A percentile compares a stretch with the other conserved stretches of the same genome.
phyloP scores from a whole-genome alignment of 2,113 vertebrate genomes.

The Pachyramphus minor region DNA sequence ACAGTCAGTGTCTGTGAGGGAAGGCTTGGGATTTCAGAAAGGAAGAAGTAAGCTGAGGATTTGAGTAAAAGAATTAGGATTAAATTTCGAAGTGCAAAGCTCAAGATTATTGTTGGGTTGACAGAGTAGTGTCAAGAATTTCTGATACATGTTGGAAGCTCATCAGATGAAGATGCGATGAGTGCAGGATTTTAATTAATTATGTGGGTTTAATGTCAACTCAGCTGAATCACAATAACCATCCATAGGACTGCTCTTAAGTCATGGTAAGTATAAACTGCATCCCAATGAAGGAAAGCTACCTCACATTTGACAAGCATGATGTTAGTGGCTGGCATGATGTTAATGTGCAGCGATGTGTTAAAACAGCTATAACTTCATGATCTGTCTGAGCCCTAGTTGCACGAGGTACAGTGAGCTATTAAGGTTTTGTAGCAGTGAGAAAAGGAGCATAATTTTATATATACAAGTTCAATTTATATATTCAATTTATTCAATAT shows the following conservation, averaged over 20 bases:
- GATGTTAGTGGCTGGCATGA: neutral
- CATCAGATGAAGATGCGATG: neutral
- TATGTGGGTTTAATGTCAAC: neutral
- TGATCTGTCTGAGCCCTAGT: neutral
- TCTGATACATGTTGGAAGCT: neutral
- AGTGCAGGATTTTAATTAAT: neutral
- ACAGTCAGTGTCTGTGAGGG: neutral
- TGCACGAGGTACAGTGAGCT: neutral
- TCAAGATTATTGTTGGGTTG: neutral
- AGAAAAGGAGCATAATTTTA: neutral
- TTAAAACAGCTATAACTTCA: neutral
- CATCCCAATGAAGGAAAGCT: neutral
- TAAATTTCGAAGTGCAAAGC: neutral
- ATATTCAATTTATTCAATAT: neutral
- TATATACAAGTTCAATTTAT: neutral
- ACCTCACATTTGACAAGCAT: neutral
- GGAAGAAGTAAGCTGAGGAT: neutral
- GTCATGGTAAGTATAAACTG: neutral
- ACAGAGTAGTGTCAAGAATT: neutral
- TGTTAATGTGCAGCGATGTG: neutral
- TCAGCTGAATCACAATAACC: neutral
- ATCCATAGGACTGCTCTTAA: neutral
- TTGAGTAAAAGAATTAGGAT: neutral
- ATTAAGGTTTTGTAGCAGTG: neutral
- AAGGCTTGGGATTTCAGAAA: neutral